These are phyloP conservation scores for Thalpophila matura DNA, from an alignment of 2,888 invertebrate genomes.

Conservation along the genomic window DNA sequence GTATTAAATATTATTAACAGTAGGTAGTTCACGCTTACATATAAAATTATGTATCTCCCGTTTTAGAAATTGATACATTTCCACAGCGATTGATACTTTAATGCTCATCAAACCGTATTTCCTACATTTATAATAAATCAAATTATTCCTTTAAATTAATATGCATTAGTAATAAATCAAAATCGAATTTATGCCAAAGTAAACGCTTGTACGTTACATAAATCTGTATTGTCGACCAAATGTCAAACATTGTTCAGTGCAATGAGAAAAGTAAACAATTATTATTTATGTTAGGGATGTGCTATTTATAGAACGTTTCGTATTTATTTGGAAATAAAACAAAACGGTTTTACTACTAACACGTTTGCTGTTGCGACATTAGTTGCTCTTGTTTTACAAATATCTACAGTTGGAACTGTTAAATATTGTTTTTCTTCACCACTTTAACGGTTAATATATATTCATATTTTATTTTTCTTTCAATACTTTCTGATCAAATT, in stretches of 20 bases:
- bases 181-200: constrained; percentile 40
- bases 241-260: constrained; percentile 65
- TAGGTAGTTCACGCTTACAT: not conserved
- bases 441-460: constrained; percentile 2
- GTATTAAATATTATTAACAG: not conserved
- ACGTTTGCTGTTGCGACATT: constrained; percentile 41
- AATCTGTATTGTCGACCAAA: constrained; percentile 57
- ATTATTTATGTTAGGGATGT: constrained; percentile 64
- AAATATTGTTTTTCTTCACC: constrained; percentile 19
- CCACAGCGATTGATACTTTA: constrained; percentile 25
- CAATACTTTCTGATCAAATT: not conserved
- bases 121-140: constrained; percentile 47
- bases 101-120: constrained; percentile 23
- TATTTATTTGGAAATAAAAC: constrained; percentile 58
- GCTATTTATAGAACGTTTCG: constrained; percentile 55
- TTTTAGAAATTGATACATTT: constrained; percentile 31
- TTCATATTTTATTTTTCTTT: constrained; percentile 12
- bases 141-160: constrained; percentile 48
- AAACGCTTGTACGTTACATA: constrained; percentile 48
- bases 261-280: constrained; percentile 65
- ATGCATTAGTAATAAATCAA: constrained; percentile 58
- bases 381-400: constrained; percentile 31
- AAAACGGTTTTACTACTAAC: constrained; percentile 51
- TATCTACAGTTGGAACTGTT: constrained; percentile 22
- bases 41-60: constrained; percentile 13